A percentile compares a stretch with the other conserved stretches of the same genome.
These are phyloP conservation scores for Petrosia ficiformis DNA, from an alignment of 37 sponge, comb jelly and placozoan species.

Conservation along the genomic window DNA sequence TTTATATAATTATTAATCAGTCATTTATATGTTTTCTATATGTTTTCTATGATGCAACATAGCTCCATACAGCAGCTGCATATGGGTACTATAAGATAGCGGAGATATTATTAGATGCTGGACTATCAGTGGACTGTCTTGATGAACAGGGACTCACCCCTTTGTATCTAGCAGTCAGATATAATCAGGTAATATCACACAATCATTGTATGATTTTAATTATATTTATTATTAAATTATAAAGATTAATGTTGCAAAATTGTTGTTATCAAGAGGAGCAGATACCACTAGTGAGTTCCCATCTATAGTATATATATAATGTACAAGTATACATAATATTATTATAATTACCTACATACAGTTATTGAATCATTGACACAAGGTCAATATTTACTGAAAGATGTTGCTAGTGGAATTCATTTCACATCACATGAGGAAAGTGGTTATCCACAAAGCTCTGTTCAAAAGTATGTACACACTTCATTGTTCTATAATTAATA, in stretches of 20 bases:
- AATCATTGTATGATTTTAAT: neutral
- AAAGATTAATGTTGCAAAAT: neutral
- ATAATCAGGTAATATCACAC: slow-evolving; percentile 52
- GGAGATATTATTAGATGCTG: slow-evolving; percentile 46
- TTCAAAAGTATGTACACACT: too few species aligned
- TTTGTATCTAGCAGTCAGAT: slow-evolving; percentile 77
- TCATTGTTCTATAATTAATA: too few species aligned
- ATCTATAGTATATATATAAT: too few species aligned
- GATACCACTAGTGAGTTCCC: neutral
- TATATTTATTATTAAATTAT: neutral
- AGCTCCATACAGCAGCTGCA: slow-evolving; percentile 81
- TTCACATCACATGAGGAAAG: too few species aligned
- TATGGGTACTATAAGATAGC: slow-evolving; percentile 74
- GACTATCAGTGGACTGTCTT: slow-evolving; percentile 43
- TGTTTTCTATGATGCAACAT: too few species aligned
- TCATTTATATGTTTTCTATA: slow-evolving; percentile 1
- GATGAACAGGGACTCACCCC: slow-evolving; percentile 76
- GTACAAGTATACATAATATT: too few species aligned
- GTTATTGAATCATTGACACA: too few species aligned
- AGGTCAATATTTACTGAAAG: too few species aligned
- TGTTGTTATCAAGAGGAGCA: neutral
- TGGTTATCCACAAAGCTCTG: too few species aligned
- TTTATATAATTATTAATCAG: too few species aligned
- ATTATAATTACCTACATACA: too few species aligned
- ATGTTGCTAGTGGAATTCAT: too few species aligned